phyloP scores from a whole-genome alignment of 2,113 vertebrate species.

The Nycticebus coucang region DNA sequence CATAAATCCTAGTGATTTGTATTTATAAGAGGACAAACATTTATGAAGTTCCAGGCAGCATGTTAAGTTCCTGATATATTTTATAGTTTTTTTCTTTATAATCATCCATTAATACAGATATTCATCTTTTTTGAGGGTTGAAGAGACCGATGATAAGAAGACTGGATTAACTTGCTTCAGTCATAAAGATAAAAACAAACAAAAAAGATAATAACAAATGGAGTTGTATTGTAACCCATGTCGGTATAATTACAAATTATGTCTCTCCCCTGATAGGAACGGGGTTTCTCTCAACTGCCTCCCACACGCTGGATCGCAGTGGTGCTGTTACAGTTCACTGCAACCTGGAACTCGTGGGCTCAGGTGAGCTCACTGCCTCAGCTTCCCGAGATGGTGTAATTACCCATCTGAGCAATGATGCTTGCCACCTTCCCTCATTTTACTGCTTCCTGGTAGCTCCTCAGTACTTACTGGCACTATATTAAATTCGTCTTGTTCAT shows the following conservation, averaged over 20 bases:
- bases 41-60: conserved; percentile 9
- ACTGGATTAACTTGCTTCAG: neutral
- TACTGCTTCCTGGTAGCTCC: neutral
- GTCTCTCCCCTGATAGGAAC: neutral
- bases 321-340: too few species aligned
- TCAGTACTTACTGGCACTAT: neutral
- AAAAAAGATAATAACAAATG: neutral
- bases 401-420: too few species aligned
- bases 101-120: neutral
- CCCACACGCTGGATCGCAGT: too few species aligned
- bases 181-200: neutral
- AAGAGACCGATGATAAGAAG: neutral
- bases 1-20: conserved; percentile 49
- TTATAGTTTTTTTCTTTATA: neutral
- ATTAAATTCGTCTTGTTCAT: neutral
- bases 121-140: neutral
- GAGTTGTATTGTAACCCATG: neutral
- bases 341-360: too few species aligned
- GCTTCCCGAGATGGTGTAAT: too few species aligned
- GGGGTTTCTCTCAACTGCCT: too few species aligned
- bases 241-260: neutral
- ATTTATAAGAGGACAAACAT: conserved; percentile 19
- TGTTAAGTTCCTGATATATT: neutral
- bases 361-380: too few species aligned
- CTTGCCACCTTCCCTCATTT: too few species aligned